These are phyloP conservation scores for Campylomormyrus numenius DNA, from an alignment of 2,113 vertebrate species.

Conservation along the genomic window DNA sequence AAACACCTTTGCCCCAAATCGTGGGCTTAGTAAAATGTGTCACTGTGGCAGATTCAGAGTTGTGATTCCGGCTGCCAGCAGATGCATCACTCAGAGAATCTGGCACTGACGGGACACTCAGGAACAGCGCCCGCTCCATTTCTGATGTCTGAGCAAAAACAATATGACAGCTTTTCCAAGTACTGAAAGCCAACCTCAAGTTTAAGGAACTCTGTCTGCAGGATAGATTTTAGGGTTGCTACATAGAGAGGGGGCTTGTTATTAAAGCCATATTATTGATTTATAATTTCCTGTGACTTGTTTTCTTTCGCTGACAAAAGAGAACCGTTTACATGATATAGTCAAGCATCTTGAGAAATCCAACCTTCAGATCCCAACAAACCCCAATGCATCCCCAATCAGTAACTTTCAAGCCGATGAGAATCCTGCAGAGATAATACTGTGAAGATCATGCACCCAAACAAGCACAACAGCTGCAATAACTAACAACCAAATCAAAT, in stretches of 20 bases:
- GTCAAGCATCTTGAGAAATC: background rate
- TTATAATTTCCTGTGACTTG: background rate
- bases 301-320: slow-evolving; percentile 2
- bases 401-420: background rate
- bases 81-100: slow-evolving; percentile 33
- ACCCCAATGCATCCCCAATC: background rate
- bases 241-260: background rate
- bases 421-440: background rate
- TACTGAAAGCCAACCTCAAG: slow-evolving; percentile 14
- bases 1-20: background rate
- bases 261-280: slow-evolving; percentile 5
- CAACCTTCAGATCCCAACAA: background rate
- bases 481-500: background rate
- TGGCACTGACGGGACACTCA: slow-evolving; percentile 30
- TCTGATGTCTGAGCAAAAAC: slow-evolving; percentile 33
- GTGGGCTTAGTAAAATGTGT: slow-evolving; percentile 26
- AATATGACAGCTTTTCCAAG: slow-evolving; percentile 24
- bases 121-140: background rate
- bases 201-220: background rate
- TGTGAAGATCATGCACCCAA: background rate
- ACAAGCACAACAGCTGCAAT: background rate
- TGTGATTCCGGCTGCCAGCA: slow-evolving; percentile 35
- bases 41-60: slow-evolving; percentile 36
- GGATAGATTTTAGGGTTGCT: background rate
- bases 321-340: background rate